Conservation (phyloP, 2,113 vertebrate species). For the Burhinus bistriatus region DNA sequence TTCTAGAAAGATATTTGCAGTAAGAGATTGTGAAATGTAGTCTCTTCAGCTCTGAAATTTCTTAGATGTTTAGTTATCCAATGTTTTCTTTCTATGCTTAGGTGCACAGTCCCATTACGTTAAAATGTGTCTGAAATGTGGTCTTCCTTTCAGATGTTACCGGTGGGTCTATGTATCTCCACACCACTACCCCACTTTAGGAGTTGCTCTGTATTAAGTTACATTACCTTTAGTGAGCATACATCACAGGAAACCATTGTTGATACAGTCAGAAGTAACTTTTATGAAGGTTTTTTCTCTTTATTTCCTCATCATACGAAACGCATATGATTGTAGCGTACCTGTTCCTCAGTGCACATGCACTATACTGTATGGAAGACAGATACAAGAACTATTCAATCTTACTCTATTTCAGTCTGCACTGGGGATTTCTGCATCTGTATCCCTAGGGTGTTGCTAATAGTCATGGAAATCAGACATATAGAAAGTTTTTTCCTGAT, state of each 20-base stretch:
- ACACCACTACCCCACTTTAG: background rate
- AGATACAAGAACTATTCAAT: background rate
- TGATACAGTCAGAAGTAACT: background rate
- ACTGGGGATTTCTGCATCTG: background rate
- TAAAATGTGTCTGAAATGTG: background rate
- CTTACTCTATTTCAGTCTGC: background rate
- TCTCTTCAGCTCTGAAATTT: background rate
- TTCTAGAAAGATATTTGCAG: background rate
- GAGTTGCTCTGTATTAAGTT: background rate
- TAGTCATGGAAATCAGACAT: background rate
- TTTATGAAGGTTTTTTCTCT: background rate
- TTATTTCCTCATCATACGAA: background rate
- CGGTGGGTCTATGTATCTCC: background rate
- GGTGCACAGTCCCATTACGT: background rate
- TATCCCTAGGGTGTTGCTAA: background rate
- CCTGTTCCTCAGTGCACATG: background rate
- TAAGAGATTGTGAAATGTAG: background rate
- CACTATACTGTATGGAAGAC: background rate
- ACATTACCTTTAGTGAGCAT: background rate
- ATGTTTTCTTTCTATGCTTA: background rate
- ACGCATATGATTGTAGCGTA: background rate
- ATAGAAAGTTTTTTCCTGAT: background rate
- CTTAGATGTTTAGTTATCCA: background rate
- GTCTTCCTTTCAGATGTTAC: background rate
- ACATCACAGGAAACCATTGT: background rate